phyloP scores from a whole-genome alignment of 2,888 invertebrate genomes.

The Euphydryas editha region DNA sequence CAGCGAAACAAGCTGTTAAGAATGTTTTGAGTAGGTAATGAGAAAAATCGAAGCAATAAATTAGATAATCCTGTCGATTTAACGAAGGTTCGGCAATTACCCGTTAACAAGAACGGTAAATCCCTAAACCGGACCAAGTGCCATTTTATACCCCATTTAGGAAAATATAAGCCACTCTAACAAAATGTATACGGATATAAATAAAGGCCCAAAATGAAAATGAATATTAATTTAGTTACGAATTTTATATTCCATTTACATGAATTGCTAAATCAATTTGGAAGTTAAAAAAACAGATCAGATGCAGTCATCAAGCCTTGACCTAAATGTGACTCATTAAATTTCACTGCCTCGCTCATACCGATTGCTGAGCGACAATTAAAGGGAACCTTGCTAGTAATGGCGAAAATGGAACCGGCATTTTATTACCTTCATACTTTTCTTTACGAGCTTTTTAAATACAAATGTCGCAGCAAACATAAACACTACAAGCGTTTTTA shows the following conservation, averaged over 20 bases:
- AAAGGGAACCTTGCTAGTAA: slow-evolving; percentile 63
- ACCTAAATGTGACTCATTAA: slow-evolving; percentile 72
- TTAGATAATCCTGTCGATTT: slow-evolving; percentile 47
- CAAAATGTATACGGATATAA: neutral
- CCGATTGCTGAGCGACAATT: slow-evolving; percentile 71
- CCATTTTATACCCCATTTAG: slow-evolving; percentile 1
- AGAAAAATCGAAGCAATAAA: slow-evolving; percentile 42
- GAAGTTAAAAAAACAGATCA: slow-evolving; percentile 41
- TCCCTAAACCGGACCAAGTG: slow-evolving; percentile 23
- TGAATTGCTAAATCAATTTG: slow-evolving; percentile 39
- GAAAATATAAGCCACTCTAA: neutral
- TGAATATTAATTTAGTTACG: neutral
- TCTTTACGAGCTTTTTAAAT: slow-evolving; percentile 57
- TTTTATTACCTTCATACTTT: slow-evolving; percentile 57
- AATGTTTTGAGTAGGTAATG: slow-evolving; percentile 64
- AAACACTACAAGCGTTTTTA: slow-evolving; percentile 35
- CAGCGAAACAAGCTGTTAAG: slow-evolving; percentile 58
- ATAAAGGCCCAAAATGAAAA: neutral
- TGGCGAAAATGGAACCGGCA: slow-evolving; percentile 52
- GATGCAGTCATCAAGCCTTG: slow-evolving; percentile 62
- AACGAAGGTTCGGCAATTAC: slow-evolving; percentile 39
- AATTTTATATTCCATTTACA: slow-evolving; percentile 24
- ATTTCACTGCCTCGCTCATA: slow-evolving; percentile 69
- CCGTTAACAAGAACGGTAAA: slow-evolving; percentile 31
- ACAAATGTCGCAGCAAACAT: slow-evolving; percentile 36